Percentiles rank a stretch among this genome's conserved stretches.
These are phyloP conservation scores for Apeltes quadracus DNA, from an alignment of 2,113 vertebrate species.

Conservation along the genomic window DNA sequence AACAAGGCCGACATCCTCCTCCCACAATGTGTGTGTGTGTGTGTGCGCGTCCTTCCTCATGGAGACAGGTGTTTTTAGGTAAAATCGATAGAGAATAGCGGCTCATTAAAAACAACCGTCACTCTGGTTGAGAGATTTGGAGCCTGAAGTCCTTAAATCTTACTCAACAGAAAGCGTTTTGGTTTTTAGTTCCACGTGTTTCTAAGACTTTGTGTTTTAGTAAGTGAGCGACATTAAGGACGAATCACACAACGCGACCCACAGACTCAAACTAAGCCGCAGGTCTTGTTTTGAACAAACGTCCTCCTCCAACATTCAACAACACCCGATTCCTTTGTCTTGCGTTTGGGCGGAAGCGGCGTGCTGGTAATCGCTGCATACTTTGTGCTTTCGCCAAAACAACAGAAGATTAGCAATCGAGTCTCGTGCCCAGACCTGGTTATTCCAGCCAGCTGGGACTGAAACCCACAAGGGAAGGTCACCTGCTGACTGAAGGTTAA, in stretches of 20 bases:
- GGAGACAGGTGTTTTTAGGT: no score
- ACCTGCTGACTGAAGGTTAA: no score
- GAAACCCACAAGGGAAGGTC: no score
- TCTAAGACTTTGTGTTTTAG: background rate
- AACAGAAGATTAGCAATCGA: constrained; percentile 41
- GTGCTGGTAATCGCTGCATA: constrained; percentile 18
- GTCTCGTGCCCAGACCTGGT: constrained; percentile 16
- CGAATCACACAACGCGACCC: constrained; percentile 8
- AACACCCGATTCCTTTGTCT: constrained; percentile 28
- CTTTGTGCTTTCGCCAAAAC: constrained; percentile 35
- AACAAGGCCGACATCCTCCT: constrained; percentile 5
- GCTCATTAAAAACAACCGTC: no score
- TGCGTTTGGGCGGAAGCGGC: constrained; percentile 26
- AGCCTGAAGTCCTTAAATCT: background rate
- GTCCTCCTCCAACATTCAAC: constrained; percentile 8
- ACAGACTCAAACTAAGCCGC: background rate
- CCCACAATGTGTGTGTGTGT: constrained; percentile 3
- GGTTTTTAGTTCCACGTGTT: background rate
- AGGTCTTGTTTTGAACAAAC: constrained; percentile 9
- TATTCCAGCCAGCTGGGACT: no score
- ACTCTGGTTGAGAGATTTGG: no score
- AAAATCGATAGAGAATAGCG: no score
- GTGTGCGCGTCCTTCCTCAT: background rate
- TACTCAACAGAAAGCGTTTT: background rate
- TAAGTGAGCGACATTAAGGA: background rate